Percentiles rank a stretch among this genome's conserved stretches.
These are phyloP conservation scores for Rhynchomys soricoides DNA, from an alignment of 2,113 vertebrate genomes.

Conservation along the genomic window DNA sequence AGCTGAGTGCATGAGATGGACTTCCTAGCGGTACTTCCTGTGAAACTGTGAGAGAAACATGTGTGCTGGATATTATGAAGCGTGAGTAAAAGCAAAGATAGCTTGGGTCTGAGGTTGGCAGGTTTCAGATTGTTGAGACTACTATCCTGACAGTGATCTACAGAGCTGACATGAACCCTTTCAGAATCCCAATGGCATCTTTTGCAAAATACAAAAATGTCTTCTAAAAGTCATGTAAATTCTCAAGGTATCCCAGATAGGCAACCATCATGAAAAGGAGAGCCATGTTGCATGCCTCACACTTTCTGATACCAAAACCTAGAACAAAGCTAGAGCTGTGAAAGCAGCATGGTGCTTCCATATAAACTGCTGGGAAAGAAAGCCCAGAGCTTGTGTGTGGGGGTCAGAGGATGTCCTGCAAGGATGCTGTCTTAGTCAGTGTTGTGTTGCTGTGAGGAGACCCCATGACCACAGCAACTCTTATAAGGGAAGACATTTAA, in stretches of 20 bases:
- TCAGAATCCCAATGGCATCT: not conserved
- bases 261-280: not conserved
- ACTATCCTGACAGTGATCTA: not conserved
- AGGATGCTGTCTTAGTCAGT: not conserved
- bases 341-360: not conserved
- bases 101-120: not conserved
- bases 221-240: not conserved
- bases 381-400: not conserved
- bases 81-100: not conserved
- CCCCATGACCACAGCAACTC: not conserved
- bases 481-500: not conserved
- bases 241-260: not conserved
- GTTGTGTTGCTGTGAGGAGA: not conserved
- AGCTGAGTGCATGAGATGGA: not conserved
- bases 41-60: not conserved
- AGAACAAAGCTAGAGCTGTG: not conserved
- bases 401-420: not conserved
- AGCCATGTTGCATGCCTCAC: not conserved
- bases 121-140: not conserved
- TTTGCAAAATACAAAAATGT: not conserved
- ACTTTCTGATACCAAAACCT: not conserved
- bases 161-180: rapidly evolving
- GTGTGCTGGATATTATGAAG: not conserved
- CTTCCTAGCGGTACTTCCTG: not conserved
- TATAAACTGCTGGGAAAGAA: not conserved